Evolutionary conservation across 2,888 invertebrate species (phyloP), one percentile per base, ranked within the genome.

Genomic region (Tetramorium bicarinatum): DNA sequence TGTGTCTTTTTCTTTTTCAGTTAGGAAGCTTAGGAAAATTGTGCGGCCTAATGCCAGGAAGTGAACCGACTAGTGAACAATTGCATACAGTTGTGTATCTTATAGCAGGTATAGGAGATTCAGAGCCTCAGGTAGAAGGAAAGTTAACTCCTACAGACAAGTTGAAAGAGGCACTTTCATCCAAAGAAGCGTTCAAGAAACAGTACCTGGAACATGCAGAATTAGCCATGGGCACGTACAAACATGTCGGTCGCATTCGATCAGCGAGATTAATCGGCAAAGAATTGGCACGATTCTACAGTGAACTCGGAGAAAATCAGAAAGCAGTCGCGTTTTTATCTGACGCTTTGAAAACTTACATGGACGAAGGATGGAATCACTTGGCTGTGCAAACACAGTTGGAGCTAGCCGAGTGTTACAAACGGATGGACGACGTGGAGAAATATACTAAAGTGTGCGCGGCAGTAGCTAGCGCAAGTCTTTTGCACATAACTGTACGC

Each of bases 191-290:
- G 72, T 99, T 99, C 94, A 97, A 98, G 91, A 98, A 98, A 93
- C 97, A 98, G 90, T 99, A 99, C 93, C 95, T 99, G 93, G 99
- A 99, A 95, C 95, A 99, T 84, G 98, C 99, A 0, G 99, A 99
- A 94, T 95, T 99, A 87, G 98, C 99, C 0, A 99, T 99, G 97
- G 98, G 99, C 75, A 99, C 99, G 0, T 99, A 98, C 93, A 99
- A 99, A 93, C 99, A 99, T 95, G 98, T 99, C 87, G 97, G 95
- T 13, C 95, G 96, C 9, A 95, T 97, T 90, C 96, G 98, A 89
- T 98, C 98, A 77, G 99, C 99, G 0, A 96, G 98, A 61, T 96
- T 98, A 67, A 98, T 99, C 82, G 99, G 99, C 0, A 96, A 97
- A 56, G 98, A 99, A 92, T 95, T 99, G 71, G 99, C 99, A 0